A percentile compares a stretch with the other conserved stretches of the same genome.
phyloP scores from a whole-genome alignment of 92 coral and sea anemone genomes.

The Micromussa lordhowensis region DNA sequence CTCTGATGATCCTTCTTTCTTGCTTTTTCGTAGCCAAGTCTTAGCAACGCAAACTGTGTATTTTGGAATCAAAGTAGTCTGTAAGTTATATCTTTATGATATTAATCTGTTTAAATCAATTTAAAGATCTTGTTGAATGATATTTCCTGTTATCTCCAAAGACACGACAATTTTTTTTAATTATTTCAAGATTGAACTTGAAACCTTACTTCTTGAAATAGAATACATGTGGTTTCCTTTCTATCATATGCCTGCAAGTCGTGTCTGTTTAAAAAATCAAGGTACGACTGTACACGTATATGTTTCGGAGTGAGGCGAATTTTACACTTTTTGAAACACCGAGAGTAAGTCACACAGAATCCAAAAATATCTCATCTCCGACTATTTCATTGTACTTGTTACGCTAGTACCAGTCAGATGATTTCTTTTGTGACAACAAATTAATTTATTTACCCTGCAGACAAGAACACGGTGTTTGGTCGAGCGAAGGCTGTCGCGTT shows the following conservation, averaged over 20 bases:
- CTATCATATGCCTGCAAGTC: no score
- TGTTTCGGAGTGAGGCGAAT: no score
- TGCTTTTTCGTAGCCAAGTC: neutral
- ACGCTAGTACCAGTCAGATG: neutral
- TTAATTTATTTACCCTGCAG: neutral
- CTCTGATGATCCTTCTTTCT: no score
- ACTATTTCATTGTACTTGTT: no score
- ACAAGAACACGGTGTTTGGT: slow-evolving; percentile 50
- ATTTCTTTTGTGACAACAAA: neutral
- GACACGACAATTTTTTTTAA: neutral
- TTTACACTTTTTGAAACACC: no score
- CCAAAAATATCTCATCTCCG: neutral
- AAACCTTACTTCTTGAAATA: no score
- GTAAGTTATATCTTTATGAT: neutral
- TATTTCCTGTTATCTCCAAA: neutral
- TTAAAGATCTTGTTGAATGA: no score
- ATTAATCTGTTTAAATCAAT: neutral
- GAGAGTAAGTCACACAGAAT: neutral
- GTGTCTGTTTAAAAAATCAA: no score
- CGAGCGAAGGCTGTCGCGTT: slow-evolving; percentile 60
- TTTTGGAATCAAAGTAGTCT: slow-evolving; percentile 18
- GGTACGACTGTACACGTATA: no score
- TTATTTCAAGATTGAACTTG: no score
- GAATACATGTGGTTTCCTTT: no score
- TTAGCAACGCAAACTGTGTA: neutral